Base-by-base conservation (phyloP, 1,140 invertebrate species). In the Phortica variegata region DNA sequence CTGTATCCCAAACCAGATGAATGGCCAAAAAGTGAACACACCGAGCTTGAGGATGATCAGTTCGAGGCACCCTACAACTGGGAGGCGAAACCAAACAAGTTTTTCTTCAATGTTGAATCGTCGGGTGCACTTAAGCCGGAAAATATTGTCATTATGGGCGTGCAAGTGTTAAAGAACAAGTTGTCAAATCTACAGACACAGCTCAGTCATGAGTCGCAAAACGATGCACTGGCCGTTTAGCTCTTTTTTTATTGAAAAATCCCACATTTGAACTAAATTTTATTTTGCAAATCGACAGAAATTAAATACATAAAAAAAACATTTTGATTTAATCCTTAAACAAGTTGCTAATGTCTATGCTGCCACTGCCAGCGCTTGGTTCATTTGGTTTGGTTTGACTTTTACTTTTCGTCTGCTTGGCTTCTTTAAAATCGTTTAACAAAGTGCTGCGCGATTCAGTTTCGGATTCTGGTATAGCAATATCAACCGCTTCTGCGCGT, bases 21-120 rank as follows among this genome's bases (percentile, higher is more conserved):
- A 79, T 99, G 97, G 97, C 96, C 95, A 0, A 98, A 97, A 77
- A 97, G 93, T 80, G 95, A 98, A 81, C 96, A 95, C 76, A 90
- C 88, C 38, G 90, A 96, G 78, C 76, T 98, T 10, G 89, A 91
- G 57, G 94, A 98, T 69, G 92, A 96, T 77, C 86, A 92, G 79
- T 87, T 89, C 77, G 90, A 99, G 82, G 95, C 92, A 4, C 85
- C 90, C 8, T 98, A 90, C 72, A 93, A 95, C 63, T 90, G 90
- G 81, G 88, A 92, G 75, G 88, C 89, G 6, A 95, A 95, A 77
- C 93, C 97, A 9, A 97, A 96, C 73, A 98, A 98, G 80, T 99
- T 96, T 76, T 99, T 85, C 75, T 95, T 89, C 68, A 98, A 97
- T 80, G 93, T 99, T 0, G 97, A 99, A 79, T 92, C 93, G 8